A percentile compares a stretch with the other conserved stretches of the same genome.
These are phyloP conservation scores for Machimus rusticus DNA, from an alignment of 2,888 invertebrate genomes.

Conservation along the genomic window DNA sequence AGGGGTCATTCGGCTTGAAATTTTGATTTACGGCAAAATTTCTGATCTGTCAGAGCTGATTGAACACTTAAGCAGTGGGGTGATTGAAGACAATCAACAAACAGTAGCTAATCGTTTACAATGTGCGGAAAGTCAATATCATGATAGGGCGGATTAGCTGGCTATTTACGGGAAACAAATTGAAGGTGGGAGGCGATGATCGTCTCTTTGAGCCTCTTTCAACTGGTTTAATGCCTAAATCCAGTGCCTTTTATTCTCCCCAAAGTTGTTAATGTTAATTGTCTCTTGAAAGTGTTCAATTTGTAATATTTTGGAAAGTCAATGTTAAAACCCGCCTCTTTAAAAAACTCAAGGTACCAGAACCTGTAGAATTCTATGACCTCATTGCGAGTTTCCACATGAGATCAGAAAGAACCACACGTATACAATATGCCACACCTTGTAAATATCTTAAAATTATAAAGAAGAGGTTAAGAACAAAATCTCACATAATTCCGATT, in stretches of 20 bases:
- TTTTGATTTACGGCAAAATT: constrained; percentile 40
- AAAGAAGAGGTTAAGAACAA: no score
- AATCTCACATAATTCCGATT: no score
- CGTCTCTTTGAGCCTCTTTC: neutral
- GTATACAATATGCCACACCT: no score
- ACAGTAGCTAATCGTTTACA: constrained; percentile 39
- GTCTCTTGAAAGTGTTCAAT: neutral
- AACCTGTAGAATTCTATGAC: neutral
- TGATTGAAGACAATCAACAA: constrained; percentile 32
- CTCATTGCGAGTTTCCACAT: neutral
- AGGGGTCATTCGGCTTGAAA: constrained; percentile 1
- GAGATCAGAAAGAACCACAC: neutral
- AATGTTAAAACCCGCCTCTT: neutral
- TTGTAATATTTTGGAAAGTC: neutral
- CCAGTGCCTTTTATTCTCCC: neutral
- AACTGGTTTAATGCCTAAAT: neutral
- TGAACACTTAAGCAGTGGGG: constrained; percentile 28
- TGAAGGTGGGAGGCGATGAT: constrained; percentile 25
- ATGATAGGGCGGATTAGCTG: constrained; percentile 17
- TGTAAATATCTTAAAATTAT: no score
- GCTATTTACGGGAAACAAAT: constrained; percentile 4
- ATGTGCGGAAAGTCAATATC: constrained; percentile 34
- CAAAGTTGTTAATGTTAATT: neutral
- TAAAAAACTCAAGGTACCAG: neutral
- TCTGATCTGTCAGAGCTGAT: constrained; percentile 38